These are phyloP conservation scores for Rousettus leschenaultii DNA, from an alignment of 2,113 vertebrate genomes.

Conservation along the genomic window DNA sequence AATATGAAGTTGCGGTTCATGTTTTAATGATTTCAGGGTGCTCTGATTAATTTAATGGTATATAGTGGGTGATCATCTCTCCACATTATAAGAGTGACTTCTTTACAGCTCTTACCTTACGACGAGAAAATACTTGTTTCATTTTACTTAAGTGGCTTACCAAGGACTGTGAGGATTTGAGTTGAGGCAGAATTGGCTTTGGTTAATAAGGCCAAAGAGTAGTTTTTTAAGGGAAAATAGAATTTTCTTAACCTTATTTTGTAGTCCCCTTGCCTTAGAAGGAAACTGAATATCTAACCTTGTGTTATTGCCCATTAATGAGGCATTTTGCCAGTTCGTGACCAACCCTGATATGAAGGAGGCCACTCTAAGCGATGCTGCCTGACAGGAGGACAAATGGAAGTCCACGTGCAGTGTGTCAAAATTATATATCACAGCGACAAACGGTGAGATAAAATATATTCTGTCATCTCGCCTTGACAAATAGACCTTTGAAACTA, in stretches of 20 bases:
- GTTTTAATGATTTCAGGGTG: not conserved
- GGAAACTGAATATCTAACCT: not conserved
- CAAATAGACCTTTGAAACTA: not conserved
- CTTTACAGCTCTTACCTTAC: not conserved
- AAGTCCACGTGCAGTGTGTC: not conserved
- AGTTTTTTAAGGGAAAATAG: not conserved
- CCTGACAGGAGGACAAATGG: not conserved
- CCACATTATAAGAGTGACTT: not conserved
- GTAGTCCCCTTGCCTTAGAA: not conserved
- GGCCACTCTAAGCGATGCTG: not conserved
- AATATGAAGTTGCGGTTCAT: not conserved
- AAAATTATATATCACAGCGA: not conserved
- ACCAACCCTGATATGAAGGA: not conserved
- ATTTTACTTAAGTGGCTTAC: slow-evolving; percentile 16
- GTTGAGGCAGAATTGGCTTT: not conserved
- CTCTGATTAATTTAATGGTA: not conserved
- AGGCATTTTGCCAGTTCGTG: not conserved
- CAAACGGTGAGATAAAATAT: not conserved
- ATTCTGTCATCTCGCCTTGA: not conserved
- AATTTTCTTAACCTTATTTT: not conserved
- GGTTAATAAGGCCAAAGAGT: not conserved
- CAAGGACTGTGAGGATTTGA: not conserved
- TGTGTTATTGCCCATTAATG: not conserved
- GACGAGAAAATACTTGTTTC: not conserved
- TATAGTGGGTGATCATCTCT: not conserved